These are phyloP conservation scores for Pteropus rufus DNA, from an alignment of 2,797 vertebrate species.

Conservation along the genomic window DNA sequence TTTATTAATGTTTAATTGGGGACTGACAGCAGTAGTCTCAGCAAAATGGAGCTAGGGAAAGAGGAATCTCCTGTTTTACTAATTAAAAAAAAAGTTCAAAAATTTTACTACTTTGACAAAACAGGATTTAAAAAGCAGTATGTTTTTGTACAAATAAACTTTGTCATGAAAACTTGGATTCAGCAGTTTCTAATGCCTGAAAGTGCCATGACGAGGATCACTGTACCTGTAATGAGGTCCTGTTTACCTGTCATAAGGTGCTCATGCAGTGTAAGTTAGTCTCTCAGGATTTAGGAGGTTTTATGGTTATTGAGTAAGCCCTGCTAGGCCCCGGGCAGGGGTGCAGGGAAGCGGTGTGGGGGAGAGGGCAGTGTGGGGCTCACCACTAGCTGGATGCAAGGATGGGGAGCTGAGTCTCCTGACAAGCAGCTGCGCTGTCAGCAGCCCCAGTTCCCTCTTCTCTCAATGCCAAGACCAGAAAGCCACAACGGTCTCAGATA, in stretches of 20 bases:
- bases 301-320: neutral
- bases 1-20: slow-evolving; percentile 19
- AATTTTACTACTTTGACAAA: slow-evolving; percentile 5
- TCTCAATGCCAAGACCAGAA: neutral
- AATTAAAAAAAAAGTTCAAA: neutral
- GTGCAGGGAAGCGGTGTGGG: neutral
- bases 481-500: slow-evolving; percentile 39
- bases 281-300: neutral
- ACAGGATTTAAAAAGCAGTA: neutral
- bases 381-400: neutral
- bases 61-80: neutral
- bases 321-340: neutral
- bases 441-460: neutral
- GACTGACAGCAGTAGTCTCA: neutral
- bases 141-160: neutral
- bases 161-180: neutral
- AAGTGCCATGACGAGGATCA: neutral
- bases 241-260: neutral
- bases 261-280: neutral
- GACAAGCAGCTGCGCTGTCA: neutral
- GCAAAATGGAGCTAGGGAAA: neutral
- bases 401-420: neutral
- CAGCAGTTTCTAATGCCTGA: neutral
- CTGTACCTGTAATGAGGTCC: neutral
- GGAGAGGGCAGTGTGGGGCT: neutral